A percentile compares a stretch with the other conserved stretches of the same genome.
These are phyloP conservation scores for Marmota flaviventris DNA, from an alignment of 2,113 vertebrate genomes.

Conservation along the genomic window DNA sequence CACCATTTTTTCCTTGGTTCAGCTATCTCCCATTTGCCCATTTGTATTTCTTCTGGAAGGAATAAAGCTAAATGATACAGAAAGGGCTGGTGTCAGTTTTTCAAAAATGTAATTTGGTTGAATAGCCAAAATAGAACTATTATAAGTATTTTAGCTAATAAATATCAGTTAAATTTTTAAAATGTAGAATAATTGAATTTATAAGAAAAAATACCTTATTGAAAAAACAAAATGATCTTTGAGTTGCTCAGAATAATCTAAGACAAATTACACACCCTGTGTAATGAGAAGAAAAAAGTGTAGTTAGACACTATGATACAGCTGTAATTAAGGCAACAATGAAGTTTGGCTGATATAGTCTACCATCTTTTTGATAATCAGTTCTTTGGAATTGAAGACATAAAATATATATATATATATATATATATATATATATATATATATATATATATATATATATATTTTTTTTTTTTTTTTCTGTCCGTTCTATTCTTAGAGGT, in stretches of 20 bases:
- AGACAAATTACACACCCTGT: not conserved
- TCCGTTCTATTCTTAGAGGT: not conserved
- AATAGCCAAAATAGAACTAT: conserved; percentile 23
- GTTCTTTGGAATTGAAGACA: conserved; percentile 60
- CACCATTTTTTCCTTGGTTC: not conserved
- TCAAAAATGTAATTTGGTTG: conserved; percentile 29
- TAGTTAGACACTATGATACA: not conserved
- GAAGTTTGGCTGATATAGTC: not conserved
- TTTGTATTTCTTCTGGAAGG: conserved; percentile 9
- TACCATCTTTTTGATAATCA: conserved; percentile 4
- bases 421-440: not conserved
- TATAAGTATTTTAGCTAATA: not conserved
- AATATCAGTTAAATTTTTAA: not conserved
- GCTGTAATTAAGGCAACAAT: not conserved
- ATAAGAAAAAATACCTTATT: not conserved
- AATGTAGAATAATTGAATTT: conserved; percentile 16
- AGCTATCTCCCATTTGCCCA: not conserved
- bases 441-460: not conserved
- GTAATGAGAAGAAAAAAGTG: conserved; percentile 12
- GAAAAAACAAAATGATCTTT: not conserved
- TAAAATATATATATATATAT: not conserved
- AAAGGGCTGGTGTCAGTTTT: not conserved
- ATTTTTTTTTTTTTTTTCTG: too few species aligned
- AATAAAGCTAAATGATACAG: conserved; percentile 39
- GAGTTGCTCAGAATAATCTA: conserved; percentile 7